A percentile compares a stretch with the other conserved stretches of the same genome.
phyloP scores from a whole-genome alignment of 2,888 invertebrate genomes.

The Tubulanus polymorphus region DNA sequence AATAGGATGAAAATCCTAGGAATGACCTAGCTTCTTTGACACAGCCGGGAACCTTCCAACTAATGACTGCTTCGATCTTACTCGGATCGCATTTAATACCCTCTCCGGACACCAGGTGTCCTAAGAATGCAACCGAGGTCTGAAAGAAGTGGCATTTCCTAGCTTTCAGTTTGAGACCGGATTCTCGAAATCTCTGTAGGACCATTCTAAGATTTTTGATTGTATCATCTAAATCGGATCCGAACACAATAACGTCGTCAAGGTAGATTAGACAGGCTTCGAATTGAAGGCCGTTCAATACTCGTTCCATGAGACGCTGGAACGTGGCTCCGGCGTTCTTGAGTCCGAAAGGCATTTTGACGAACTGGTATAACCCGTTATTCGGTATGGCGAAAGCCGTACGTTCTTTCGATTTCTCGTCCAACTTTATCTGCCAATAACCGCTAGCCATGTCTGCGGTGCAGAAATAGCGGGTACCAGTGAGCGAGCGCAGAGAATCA shows the following conservation, averaged over 20 bases:
- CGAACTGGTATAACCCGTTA: slow-evolving; percentile 17
- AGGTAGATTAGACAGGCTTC: slow-evolving; percentile 17
- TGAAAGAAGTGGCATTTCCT: slow-evolving; percentile 15
- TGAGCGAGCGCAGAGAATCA: slow-evolving; percentile 3
- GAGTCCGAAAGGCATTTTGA: slow-evolving; percentile 18
- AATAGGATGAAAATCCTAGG: slow-evolving; percentile 13
- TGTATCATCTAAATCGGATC: slow-evolving; percentile 7
- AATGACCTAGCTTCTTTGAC: slow-evolving; percentile 10
- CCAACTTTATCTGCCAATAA: slow-evolving; percentile 6
- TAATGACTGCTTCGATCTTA: slow-evolving; percentile 5
- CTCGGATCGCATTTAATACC: slow-evolving; percentile 12
- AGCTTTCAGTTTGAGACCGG: slow-evolving; percentile 18
- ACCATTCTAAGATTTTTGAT: slow-evolving; percentile 12
- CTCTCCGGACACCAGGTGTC: slow-evolving; percentile 9
- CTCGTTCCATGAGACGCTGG: slow-evolving; percentile 17
- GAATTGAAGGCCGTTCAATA: slow-evolving; percentile 14
- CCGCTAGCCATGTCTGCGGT: slow-evolving; percentile 5
- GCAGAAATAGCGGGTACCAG: slow-evolving; percentile 1
- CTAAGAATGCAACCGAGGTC: slow-evolving; percentile 8
- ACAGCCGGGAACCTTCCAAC: slow-evolving; percentile 10
- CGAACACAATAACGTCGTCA: slow-evolving; percentile 12
- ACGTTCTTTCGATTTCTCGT: slow-evolving; percentile 2
- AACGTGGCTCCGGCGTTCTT: slow-evolving; percentile 17
- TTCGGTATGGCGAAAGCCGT: slow-evolving; percentile 1
- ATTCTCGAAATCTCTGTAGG: slow-evolving; percentile 9